A percentile compares a stretch with the other conserved stretches of the same genome.
Conservation (phyloP, 1,140 invertebrate species). For the Leptinotarsa undecemlineata region DNA sequence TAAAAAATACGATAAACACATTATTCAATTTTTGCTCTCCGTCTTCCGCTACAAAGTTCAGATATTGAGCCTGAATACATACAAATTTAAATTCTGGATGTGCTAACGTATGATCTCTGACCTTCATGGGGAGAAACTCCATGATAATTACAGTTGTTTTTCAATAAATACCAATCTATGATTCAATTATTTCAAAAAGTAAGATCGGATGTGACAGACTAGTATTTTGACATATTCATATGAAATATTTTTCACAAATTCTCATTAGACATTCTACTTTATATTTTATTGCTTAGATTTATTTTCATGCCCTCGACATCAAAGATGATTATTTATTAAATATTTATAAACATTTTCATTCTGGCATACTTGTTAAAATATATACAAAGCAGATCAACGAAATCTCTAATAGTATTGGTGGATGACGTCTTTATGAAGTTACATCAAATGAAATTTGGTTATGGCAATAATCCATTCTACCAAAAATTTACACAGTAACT, state of each 20-base stretch:
- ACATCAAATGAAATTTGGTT: not conserved
- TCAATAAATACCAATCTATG: not conserved
- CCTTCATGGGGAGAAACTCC: not conserved
- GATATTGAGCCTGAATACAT: not conserved
- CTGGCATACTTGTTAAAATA: not conserved
- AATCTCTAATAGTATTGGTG: not conserved
- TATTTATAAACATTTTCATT: not conserved
- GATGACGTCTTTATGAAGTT: not conserved
- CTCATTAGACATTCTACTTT: not conserved
- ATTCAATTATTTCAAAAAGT: slow-evolving; percentile 1
- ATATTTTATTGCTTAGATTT: slow-evolving; percentile 14
- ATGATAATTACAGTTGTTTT: not conserved
- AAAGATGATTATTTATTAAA: not conserved
- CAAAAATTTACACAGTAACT: not conserved
- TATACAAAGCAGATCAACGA: slow-evolving; percentile 6
- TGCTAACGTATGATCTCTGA: slow-evolving; percentile 11
- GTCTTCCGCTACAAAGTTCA: not conserved
- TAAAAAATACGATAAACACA: no score
- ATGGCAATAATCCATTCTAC: not conserved
- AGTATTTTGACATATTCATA: no score
- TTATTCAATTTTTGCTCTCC: no score
- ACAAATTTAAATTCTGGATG: slow-evolving; percentile 1
- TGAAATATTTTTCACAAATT: no score
- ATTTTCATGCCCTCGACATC: not conserved
- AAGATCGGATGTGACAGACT: not conserved